A percentile compares a stretch with the other conserved stretches of the same genome.
phyloP scores from a whole-genome alignment of 1,140 invertebrate genomes.

The Drosophila pectinifera region DNA sequence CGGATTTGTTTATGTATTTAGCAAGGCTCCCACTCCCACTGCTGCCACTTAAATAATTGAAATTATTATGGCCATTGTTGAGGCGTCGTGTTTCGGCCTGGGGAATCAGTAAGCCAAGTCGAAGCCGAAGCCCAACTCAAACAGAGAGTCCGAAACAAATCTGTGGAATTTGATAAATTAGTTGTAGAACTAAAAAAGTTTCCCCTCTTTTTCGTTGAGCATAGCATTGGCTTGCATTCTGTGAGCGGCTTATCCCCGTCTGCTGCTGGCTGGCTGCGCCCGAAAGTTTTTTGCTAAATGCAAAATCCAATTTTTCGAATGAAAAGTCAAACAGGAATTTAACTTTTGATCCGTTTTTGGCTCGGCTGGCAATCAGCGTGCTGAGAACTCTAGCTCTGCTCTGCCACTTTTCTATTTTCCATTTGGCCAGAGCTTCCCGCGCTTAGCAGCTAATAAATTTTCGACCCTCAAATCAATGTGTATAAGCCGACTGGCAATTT shows the following conservation, averaged over 20 bases:
- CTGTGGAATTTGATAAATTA: conserved; percentile 82
- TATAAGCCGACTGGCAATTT: conserved; percentile 46
- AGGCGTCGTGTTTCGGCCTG: conserved; percentile 23
- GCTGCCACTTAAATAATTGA: conserved; percentile 70
- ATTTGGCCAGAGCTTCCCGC: conserved; percentile 1
- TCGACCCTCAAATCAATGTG: conserved; percentile 34
- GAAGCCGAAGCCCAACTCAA: conserved; percentile 52
- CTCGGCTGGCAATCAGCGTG: conserved; percentile 53
- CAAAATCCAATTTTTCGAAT: conserved; percentile 84
- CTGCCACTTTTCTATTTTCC: neutral
- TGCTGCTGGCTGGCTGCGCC: conserved; percentile 23
- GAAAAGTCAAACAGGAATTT: conserved; percentile 83
- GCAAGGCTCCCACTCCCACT: conserved; percentile 34
- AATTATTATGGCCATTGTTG: conserved; percentile 68
- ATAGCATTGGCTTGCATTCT: conserved; percentile 50
- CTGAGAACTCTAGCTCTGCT: conserved; percentile 6
- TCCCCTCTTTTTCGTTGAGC: conserved; percentile 37
- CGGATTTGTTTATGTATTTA: conserved; percentile 75
- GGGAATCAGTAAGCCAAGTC: conserved; percentile 29
- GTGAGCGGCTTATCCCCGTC: conserved; percentile 57
- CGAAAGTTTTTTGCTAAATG: conserved; percentile 74
- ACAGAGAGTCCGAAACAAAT: conserved; percentile 68
- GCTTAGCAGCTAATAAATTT: conserved; percentile 35
- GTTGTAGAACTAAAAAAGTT: conserved; percentile 75
- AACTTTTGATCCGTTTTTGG: conserved; percentile 82